Evolutionary conservation across 1,140 invertebrate species (phyloP).

Genomic region (Drosophila teissieri): DNA sequence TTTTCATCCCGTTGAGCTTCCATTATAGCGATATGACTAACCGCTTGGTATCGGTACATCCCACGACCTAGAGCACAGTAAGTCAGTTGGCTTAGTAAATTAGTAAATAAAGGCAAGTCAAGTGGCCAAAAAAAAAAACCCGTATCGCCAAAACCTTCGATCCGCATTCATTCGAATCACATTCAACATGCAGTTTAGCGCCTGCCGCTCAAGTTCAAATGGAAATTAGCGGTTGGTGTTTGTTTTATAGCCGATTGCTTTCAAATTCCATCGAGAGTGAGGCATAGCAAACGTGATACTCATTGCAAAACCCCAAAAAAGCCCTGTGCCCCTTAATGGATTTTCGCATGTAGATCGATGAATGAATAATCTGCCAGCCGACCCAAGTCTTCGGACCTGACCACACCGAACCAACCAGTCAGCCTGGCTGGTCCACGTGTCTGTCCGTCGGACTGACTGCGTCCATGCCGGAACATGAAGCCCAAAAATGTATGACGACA

Average conservation of each 20-base stretch:
- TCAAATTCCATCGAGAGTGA: slow-evolving; percentile 46
- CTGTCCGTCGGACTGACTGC: slow-evolving; percentile 20
- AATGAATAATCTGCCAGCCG: slow-evolving; percentile 60
- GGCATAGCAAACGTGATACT: slow-evolving; percentile 57
- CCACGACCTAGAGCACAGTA: slow-evolving; percentile 25
- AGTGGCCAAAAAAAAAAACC: slow-evolving; percentile 47
- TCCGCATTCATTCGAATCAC: slow-evolving; percentile 51
- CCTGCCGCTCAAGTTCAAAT: slow-evolving; percentile 75
- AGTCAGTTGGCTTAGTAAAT: slow-evolving; percentile 27
- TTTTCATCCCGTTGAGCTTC: background rate
- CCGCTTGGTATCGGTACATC: slow-evolving; percentile 1
- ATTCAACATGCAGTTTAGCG: slow-evolving; percentile 74
- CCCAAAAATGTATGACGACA: slow-evolving; percentile 76
- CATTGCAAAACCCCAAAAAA: slow-evolving; percentile 51
- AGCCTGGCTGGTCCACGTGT: slow-evolving; percentile 53
- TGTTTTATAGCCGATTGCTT: slow-evolving; percentile 53
- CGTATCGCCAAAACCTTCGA: slow-evolving; percentile 60
- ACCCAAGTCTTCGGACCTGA: slow-evolving; percentile 48
- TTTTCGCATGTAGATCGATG: slow-evolving; percentile 10
- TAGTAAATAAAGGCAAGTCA: slow-evolving; percentile 10
- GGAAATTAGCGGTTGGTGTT: slow-evolving; percentile 57
- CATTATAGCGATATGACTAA: slow-evolving; percentile 35
- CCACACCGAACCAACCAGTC: slow-evolving; percentile 42
- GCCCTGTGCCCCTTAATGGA: slow-evolving; percentile 17
- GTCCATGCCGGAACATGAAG: slow-evolving; percentile 71